Conservation (phyloP, 2,113 vertebrate genomes). For the Gadus chalcogrammus region DNA sequence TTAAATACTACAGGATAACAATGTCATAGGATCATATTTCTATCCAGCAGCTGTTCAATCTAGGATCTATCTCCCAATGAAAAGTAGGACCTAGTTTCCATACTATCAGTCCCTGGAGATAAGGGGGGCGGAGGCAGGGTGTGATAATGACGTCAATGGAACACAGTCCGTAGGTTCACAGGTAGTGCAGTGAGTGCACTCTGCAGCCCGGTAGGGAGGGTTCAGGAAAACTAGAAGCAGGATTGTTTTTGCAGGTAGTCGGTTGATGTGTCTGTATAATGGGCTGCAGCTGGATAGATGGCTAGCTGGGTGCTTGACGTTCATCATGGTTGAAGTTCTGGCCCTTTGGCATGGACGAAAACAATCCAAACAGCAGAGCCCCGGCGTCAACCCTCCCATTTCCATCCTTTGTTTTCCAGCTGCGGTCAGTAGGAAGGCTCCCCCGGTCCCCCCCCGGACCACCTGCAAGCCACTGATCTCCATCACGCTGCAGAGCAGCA, state of each 20-base stretch:
- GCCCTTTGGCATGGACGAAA: too few species aligned
- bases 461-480: constrained; percentile 98
- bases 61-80: neutral
- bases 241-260: constrained; percentile 29
- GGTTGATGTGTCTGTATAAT: constrained; percentile 21
- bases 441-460: constrained; percentile 93
- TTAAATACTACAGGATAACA: too few species aligned
- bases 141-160: constrained; percentile 46
- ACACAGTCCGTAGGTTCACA: constrained; percentile 23
- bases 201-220: constrained; percentile 21
- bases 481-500: constrained; percentile 98
- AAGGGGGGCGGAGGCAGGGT: constrained; percentile 17
- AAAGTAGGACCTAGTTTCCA: constrained; percentile 8
- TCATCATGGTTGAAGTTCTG: too few species aligned
- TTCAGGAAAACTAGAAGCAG: constrained; percentile 36
- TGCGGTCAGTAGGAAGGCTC: constrained; percentile 91
- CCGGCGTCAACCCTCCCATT: too few species aligned
- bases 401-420: constrained; percentile 25
- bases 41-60: too few species aligned
- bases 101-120: constrained; percentile 16
- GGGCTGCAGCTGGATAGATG: neutral
- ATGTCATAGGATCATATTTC: too few species aligned
- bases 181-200: constrained; percentile 22
- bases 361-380: too few species aligned
- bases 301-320: neutral